Conservation (phyloP, 2,888 invertebrate species). For the Molanna angustata region DNA sequence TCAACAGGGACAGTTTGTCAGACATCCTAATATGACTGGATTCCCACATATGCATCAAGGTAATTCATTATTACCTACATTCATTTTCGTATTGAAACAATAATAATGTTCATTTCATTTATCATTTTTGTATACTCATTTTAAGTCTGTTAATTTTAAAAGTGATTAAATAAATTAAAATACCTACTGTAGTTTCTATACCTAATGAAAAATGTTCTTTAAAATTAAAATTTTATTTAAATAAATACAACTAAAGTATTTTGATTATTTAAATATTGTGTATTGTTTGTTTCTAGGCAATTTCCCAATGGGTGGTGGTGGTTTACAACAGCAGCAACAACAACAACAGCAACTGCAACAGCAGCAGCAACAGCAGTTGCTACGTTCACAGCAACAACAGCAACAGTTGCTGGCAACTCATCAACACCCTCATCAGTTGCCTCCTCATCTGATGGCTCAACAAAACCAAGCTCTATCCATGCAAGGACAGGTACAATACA, state of each 20-base stretch:
- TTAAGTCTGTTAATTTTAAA: too few species aligned
- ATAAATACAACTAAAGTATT: not conserved
- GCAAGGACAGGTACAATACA: conserved; percentile 48
- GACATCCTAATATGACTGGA: conserved; percentile 33
- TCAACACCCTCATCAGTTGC: conserved; percentile 35
- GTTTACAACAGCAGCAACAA: conserved; percentile 51
- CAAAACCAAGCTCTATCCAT: conserved; percentile 56
- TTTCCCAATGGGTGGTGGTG: conserved; percentile 34
- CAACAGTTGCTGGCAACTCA: conserved; percentile 41
- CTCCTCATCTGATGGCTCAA: conserved; percentile 54
- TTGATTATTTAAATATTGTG: too few species aligned
- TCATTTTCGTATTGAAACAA: not conserved
- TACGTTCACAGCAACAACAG: conserved; percentile 59
- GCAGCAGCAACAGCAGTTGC: conserved; percentile 60
- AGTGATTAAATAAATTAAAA: too few species aligned
- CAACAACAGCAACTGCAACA: conserved; percentile 58
- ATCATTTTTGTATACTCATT: too few species aligned
- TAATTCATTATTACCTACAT: too few species aligned
- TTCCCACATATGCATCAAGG: conserved; percentile 54
- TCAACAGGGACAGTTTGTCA: conserved; percentile 17
- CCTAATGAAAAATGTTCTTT: too few species aligned
- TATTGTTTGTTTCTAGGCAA: too few species aligned
- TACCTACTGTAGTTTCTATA: too few species aligned
- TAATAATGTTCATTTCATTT: too few species aligned
- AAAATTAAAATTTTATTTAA: not conserved